A percentile compares a stretch with the other conserved stretches of the same genome.
Evolutionary conservation across 2,888 invertebrate species (phyloP).

Genomic region (Trichacis sp.): DNA sequence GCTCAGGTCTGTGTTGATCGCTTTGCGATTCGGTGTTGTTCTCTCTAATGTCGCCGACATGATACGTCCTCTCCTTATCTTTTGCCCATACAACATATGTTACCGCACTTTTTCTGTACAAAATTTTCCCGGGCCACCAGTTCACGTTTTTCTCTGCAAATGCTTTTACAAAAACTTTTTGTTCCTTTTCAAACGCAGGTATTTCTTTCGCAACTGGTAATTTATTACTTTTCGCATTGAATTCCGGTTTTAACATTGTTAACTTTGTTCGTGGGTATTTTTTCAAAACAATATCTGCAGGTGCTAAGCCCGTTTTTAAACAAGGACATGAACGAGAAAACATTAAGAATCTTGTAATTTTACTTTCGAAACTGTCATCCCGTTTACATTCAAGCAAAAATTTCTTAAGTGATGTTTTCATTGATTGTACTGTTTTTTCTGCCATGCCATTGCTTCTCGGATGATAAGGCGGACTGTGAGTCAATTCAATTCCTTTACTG

Average conservation of each 20-base stretch:
- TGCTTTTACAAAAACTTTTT: constrained; percentile 13
- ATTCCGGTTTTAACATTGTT: constrained; percentile 18
- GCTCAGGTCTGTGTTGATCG: no score
- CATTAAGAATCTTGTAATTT: constrained; percentile 17
- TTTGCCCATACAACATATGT: constrained; percentile 18
- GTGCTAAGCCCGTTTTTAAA: constrained; percentile 24
- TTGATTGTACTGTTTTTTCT: constrained; percentile 40
- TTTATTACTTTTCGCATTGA: background rate
- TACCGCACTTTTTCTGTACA: constrained; percentile 13
- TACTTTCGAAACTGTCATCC: constrained; percentile 11
- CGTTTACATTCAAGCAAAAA: constrained; percentile 26
- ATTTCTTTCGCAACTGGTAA: no score
- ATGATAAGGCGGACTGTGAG: constrained; percentile 44
- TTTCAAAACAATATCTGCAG: constrained; percentile 29
- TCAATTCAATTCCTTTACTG: constrained; percentile 23
- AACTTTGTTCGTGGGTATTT: constrained; percentile 22
- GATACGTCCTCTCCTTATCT: constrained; percentile 9
- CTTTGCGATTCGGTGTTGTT: constrained; percentile 6
- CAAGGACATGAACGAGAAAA: constrained; percentile 30
- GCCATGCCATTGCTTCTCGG: constrained; percentile 45
- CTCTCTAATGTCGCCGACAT: constrained; percentile 11
- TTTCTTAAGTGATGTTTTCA: constrained; percentile 42
- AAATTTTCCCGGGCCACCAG: constrained; percentile 26
- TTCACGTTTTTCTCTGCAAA: constrained; percentile 15
- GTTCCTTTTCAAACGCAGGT: background rate